Conservation (phyloP, 2,888 invertebrate genomes). For the Ectropis crepuscularia region DNA sequence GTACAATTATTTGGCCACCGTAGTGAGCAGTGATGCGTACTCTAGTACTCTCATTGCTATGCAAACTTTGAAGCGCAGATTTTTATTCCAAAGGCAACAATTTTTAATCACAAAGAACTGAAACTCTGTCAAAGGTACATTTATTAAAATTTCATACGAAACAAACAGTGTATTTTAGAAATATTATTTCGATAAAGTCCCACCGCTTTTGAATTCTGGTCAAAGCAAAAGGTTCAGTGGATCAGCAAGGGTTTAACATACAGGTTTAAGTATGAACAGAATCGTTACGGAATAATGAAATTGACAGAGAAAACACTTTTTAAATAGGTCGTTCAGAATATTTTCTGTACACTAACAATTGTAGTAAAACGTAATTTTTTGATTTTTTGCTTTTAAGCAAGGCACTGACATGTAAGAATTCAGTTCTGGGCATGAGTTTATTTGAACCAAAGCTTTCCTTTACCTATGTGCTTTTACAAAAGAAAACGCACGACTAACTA, state of each 20-base stretch:
- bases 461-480: no score
- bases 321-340: neutral
- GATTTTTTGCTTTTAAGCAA: no score
- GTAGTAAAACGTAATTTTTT: no score
- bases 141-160: constrained; percentile 2
- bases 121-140: constrained; percentile 6
- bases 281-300: neutral
- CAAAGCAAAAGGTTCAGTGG: constrained; percentile 23
- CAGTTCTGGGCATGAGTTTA: no score
- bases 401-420: no score
- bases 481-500: no score
- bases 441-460: no score
- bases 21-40: no score
- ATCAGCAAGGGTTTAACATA: constrained; percentile 23
- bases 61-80: constrained; percentile 18
- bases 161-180: constrained; percentile 2
- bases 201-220: constrained; percentile 19
- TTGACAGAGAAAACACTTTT: neutral
- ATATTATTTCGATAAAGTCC: constrained; percentile 23
- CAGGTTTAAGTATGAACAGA: constrained; percentile 16
- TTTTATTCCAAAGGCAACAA: constrained; percentile 8
- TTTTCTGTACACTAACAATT: no score
- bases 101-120: constrained; percentile 9
- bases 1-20: no score
- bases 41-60: constrained; percentile 17